Conservation (phyloP, 2,888 invertebrate species). For the Caenorhabditis sulstoni region DNA sequence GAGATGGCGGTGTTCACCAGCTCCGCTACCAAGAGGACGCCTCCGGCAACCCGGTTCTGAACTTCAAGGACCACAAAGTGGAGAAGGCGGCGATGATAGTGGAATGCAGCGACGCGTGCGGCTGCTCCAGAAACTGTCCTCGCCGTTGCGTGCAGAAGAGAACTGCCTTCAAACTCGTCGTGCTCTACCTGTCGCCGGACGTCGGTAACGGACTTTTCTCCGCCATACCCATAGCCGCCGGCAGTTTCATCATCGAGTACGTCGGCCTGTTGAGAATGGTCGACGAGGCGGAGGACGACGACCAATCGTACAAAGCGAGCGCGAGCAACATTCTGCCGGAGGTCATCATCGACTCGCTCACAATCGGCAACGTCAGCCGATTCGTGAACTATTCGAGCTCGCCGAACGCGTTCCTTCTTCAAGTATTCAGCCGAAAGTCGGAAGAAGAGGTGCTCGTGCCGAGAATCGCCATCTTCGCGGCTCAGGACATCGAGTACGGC, state of each 20-base stretch:
- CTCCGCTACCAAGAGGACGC: too few species aligned
- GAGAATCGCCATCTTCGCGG: not conserved
- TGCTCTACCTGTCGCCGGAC: too few species aligned
- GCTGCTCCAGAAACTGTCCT: not conserved
- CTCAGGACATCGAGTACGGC: not conserved
- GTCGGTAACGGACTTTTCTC: not conserved
- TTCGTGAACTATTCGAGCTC: not conserved
- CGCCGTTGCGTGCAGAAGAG: not conserved
- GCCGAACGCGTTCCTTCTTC: not conserved
- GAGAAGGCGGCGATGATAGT: not conserved
- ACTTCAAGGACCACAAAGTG: too few species aligned
- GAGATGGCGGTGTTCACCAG: too few species aligned
- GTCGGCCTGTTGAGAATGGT: not conserved
- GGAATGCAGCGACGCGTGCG: not conserved
- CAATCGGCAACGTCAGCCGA: not conserved
- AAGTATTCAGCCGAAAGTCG: not conserved
- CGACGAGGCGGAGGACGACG: not conserved
- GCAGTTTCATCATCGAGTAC: not conserved
- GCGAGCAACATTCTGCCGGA: too few species aligned
- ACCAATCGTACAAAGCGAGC: not conserved
- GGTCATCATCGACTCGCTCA: too few species aligned
- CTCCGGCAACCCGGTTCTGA: too few species aligned
- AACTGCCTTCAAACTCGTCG: too few species aligned
- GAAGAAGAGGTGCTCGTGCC: not conserved
- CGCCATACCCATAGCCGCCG: not conserved